phyloP scores from a whole-genome alignment of 2,113 vertebrate genomes.

The Anas platyrhynchos region DNA sequence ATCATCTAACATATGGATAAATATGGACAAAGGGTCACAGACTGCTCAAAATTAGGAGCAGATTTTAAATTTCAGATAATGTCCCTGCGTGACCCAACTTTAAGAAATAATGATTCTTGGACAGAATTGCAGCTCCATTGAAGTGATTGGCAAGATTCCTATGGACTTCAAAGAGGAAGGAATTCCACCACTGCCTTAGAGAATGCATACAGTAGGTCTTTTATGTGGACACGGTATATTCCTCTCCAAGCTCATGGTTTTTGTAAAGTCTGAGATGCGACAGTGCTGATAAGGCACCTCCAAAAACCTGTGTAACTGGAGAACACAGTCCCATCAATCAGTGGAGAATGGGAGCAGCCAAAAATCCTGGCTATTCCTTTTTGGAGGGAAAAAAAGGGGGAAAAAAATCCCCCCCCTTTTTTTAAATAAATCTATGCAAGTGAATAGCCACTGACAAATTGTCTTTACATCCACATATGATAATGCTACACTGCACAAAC shows the following conservation, averaged over 20 bases:
- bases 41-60: constrained; percentile 30
- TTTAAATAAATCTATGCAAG: neutral
- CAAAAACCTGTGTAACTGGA: neutral
- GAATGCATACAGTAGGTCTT: neutral
- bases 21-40: neutral
- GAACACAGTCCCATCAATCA: neutral
- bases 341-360: neutral
- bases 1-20: neutral
- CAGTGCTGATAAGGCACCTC: neutral
- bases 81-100: neutral
- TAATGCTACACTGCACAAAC: neutral
- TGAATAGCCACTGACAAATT: neutral
- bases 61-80: neutral
- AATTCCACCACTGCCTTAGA: constrained; percentile 3
- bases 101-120: constrained; percentile 36
- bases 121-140: neutral
- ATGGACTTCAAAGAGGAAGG: constrained; percentile 12
- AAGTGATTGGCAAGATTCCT: constrained; percentile 31
- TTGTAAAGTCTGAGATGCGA: neutral
- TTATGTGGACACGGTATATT: neutral
- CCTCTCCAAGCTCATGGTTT: neutral
- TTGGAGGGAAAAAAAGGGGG: neutral
- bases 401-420: neutral
- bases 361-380: neutral
- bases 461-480: neutral